Evolutionary conservation across 1,140 invertebrate species (phyloP).

Genomic region (Bombus confusus): DNA sequence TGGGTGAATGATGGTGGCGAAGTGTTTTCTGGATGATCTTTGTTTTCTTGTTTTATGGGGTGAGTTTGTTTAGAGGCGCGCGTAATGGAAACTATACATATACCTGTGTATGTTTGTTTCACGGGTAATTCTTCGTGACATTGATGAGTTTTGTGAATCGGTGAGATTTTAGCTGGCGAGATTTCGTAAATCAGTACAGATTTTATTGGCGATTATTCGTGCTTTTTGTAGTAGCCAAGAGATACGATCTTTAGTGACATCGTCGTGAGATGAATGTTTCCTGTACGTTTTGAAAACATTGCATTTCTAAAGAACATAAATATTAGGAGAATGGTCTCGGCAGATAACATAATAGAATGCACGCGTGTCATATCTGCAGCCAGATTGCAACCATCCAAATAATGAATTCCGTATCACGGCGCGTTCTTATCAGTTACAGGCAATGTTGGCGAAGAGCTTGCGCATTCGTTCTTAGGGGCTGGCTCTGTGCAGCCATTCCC

Average conservation of each 20-base stretch:
- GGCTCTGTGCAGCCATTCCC: slow-evolving; percentile 50
- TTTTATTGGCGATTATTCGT: neutral
- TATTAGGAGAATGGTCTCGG: slow-evolving; percentile 2
- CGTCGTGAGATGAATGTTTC: too few species aligned
- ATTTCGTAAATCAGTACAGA: neutral
- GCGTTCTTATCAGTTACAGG: slow-evolving; percentile 70
- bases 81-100: too few species aligned
- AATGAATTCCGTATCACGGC: slow-evolving; percentile 77
- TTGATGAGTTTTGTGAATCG: too few species aligned
- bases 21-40: neutral
- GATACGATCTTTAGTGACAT: too few species aligned
- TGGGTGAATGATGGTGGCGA: neutral
- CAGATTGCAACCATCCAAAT: slow-evolving; percentile 60
- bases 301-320: too few species aligned
- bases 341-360: slow-evolving; percentile 36
- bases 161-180: too few species aligned
- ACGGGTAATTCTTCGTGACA: too few species aligned
- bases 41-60: neutral
- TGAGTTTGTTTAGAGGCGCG: neutral
- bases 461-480: slow-evolving; percentile 66
- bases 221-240: neutral
- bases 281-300: too few species aligned
- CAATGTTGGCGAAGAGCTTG: slow-evolving; percentile 73
- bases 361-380: slow-evolving; percentile 75
- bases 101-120: neutral